Evolutionary conservation across 1,140 invertebrate genomes (phyloP), one percentile per base, ranked within the genome.

Genomic region (Oryzaephilus surinamensis): DNA sequence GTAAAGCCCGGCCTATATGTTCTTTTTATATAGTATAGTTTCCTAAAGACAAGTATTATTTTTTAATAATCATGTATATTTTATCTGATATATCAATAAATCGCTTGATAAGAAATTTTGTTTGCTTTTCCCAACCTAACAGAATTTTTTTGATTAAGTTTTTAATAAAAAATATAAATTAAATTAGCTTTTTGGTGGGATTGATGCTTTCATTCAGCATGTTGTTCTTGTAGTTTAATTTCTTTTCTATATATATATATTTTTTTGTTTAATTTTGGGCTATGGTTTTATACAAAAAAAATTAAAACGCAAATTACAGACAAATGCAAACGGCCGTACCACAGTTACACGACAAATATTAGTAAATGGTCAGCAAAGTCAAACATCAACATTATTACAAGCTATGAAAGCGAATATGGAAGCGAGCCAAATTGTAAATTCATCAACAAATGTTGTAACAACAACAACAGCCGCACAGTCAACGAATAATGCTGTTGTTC

Each of bases 291-390:
- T 24, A 4, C 4, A 24, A 24, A 24, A n/a, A n/a, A 6, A 3
- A 24, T 24, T 24, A 3, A 8, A 24, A 24, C 23, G 8, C 23
- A 31, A 34, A 28, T 40, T 50, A 29, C 47, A 50, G 47, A 38
- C 35, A 17, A 20, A 33, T 21, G 47, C 45, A 16, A 33, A 39
- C 14, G 29, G 32, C 24, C 8, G 10, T n/a, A 26, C 38, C 21
- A 31, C 41, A 17, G 14, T 36, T 20, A 33, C 12, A 38, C 55
- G 58, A 26, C 55, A 61, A 41, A 41, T 55, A n/a, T 39, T 60
- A 29, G 57, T 58, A 12, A 61, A 61, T 41, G 59, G 59, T 27
- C 57, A 61, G 21, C 59, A 56, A 34, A 32, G 43, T 12, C 52
- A 57, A 46, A 58, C 56, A 6, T 55, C 55, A 7, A 48, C 54